Evolutionary conservation across 1,140 invertebrate genomes (phyloP), one percentile per base, ranked within the genome.

Genomic region (Nasonia longicornis): DNA sequence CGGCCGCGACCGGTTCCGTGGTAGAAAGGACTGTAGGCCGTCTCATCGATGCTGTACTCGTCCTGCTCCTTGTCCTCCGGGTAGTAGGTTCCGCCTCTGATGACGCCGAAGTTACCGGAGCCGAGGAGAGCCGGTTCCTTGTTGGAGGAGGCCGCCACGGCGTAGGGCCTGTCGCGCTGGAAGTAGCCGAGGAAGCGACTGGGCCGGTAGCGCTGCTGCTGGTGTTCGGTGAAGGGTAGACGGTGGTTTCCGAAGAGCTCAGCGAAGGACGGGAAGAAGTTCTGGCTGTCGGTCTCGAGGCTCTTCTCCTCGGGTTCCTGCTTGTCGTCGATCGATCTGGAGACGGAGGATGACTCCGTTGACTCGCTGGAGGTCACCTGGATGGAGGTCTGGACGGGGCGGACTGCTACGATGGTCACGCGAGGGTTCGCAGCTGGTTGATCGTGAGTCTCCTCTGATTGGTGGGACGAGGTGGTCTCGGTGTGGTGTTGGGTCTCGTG

Each of bases 31-130:
- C 90, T 93, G 83, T 92, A 93, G 16, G 91, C 88, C 42, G 84
- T 89, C 75, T 88, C 90, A 79, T 91, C 89, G 7, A 87, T 82
- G 10, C 89, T 87, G 71, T 93, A 92, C n/a, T 93, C 92, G 31
- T 92, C 92, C 48, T 91, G 91, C 26, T 92, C 91, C 14, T 91
- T 91, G 8, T 92, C 91, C 38, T 92, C 93, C 3, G 92, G 89
- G 82, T 96, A 96, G 89, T 96, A 97, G 29, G 96, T 97, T 3
- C 96, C 96, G 0, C 96, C 96, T 74, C 93, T 92, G 48, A 97
- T 94, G 1, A 97, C 95, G 1, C 96, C 96, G 86, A 97, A 97
- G 88, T 97, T 97, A 0, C 96, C 96, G 0, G 96, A 96, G 1
- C 96, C 96, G 26, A 97, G 88, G 3, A 97, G 91, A 48, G 91